A percentile compares a stretch with the other conserved stretches of the same genome.
Evolutionary conservation across 2,888 invertebrate genomes (phyloP).

Genomic region (Minunthozetes semirufus): DNA sequence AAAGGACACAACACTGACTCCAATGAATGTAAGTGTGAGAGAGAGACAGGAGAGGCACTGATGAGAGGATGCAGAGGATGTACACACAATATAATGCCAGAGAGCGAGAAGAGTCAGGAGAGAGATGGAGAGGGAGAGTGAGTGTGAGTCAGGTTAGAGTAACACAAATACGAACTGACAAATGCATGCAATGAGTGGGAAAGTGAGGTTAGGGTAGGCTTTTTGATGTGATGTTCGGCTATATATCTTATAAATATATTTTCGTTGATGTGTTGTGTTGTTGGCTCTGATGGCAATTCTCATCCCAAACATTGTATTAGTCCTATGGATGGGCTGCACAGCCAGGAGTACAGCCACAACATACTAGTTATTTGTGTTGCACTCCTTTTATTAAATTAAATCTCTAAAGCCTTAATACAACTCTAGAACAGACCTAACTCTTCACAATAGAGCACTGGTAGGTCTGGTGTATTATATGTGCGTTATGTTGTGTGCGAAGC

Average conservation of each 20-base stretch:
- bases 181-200: slow-evolving; percentile 7
- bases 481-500: slow-evolving; percentile 1
- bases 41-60: neutral
- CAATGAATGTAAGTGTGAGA: neutral
- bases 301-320: neutral
- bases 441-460: neutral
- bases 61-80: neutral
- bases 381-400: neutral
- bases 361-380: neutral
- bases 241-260: neutral
- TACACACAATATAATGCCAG: neutral
- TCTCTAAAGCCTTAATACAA: neutral
- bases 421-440: neutral
- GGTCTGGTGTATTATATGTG: neutral
- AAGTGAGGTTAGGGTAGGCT: neutral
- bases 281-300: neutral
- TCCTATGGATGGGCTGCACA: neutral
- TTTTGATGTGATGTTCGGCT: neutral
- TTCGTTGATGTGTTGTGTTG: neutral
- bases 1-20: neutral
- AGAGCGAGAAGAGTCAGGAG: neutral
- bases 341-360: neutral
- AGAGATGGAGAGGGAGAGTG: neutral
- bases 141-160: neutral
- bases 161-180: slow-evolving; percentile 17